Evolutionary conservation across 2,113 vertebrate species (phyloP), one percentile per base, ranked within the genome.

Genomic region (Phrynosoma platyrhinos): DNA sequence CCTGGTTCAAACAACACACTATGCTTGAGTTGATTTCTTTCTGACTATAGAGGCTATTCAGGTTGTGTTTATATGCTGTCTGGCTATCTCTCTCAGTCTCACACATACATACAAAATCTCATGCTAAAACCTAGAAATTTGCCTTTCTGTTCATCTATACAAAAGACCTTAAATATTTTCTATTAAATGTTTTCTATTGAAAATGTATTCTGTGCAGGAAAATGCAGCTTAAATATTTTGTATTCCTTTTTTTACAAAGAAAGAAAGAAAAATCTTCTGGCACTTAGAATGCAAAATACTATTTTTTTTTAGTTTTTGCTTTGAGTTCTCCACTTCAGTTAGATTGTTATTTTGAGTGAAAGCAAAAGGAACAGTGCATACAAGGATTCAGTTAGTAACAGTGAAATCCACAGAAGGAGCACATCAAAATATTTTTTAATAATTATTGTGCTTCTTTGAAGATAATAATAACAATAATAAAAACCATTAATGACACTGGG

Each of bases 361-460:
- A n/a, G 2, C 23, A 68, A 69, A 36, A 85, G 36, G 21, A 18
- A 76, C 20, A 42, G 20, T 47, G 20, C 16, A 92, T 82, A 71
- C 30, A 83, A 55, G 71, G 53, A 74, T 7, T 21, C 27, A 16
- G 78, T 79, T 72, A 91, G 89, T 89, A n/a, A n/a, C 64, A 47
- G 82, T 66, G 84, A 83, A 20, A 52, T 79, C 69, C 8, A 88
- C 68, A 90, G 78, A 66, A 88, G 9, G 8, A 13, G 72, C 82
- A 90, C 40, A 36, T 81, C 87, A 91, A 89, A 79, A 85, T 66
- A 81, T 84, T 90, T 36, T 36, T 68, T 4, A 68, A 87, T 66
- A 91, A 92, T 89, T 1, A 86, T 14, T 86, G 85, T 88, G 4
- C 20, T 2, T 93, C 91, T 84, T 88, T 82, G 52, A 79, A 27